Conservation (phyloP, 2,113 vertebrate species). For the Scomber colias region DNA sequence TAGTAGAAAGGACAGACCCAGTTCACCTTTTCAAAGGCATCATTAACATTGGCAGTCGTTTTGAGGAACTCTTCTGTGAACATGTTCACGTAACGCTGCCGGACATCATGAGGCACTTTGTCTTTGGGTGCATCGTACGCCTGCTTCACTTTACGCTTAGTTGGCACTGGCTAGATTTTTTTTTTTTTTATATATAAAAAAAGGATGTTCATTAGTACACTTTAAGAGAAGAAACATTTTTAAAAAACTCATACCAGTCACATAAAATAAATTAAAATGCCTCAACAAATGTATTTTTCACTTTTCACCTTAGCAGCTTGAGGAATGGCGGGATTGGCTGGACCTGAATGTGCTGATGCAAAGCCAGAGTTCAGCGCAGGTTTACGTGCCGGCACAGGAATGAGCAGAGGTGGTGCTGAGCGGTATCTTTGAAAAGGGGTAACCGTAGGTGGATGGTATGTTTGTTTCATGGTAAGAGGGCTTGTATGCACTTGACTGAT, state of each 20-base stretch:
- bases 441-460: background rate
- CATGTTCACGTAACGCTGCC: conserved; percentile 84
- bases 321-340: background rate
- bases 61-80: conserved; percentile 87
- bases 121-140: conserved; percentile 57
- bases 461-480: background rate
- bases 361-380: conserved; percentile 7
- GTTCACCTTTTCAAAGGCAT: conserved; percentile 88
- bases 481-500: conserved; percentile 29
- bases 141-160: conserved; percentile 68
- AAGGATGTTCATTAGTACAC: background rate
- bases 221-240: background rate
- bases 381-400: conserved; percentile 49
- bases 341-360: background rate
- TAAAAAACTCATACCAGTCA: background rate
- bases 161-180: conserved; percentile 57
- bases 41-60: conserved; percentile 80
- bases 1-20: background rate
- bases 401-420: conserved; percentile 52
- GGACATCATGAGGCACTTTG: conserved; percentile 86
- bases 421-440: conserved; percentile 33
- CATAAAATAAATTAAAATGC: too few relatives aligned
- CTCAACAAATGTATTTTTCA: background rate
- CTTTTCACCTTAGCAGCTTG: conserved; percentile 65
- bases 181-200: background rate